Conservation (phyloP, 2,113 vertebrate species). For the Perca flavescens region DNA sequence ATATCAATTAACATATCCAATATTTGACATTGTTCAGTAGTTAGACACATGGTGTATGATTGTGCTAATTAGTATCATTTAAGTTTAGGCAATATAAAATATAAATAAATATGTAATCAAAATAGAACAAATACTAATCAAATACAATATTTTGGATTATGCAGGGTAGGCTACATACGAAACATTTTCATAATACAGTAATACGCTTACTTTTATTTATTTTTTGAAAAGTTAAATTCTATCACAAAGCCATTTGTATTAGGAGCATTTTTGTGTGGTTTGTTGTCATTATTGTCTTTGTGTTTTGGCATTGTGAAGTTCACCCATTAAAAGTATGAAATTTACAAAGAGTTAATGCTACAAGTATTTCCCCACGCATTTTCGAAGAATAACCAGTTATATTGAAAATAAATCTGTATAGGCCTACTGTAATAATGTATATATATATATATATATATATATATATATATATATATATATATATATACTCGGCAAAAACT, state of each 20-base stretch:
- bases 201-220: too few species aligned
- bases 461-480: too few species aligned
- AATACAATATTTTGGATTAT: neutral
- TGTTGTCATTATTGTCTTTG: neutral
- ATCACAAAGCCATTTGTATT: neutral
- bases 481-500: too few species aligned
- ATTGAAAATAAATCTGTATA: neutral
- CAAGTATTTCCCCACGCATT: neutral
- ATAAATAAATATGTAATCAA: neutral
- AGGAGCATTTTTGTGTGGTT: neutral
- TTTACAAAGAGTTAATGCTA: neutral
- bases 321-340: neutral
- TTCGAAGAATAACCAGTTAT: neutral
- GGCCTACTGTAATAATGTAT: neutral
- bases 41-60: too few species aligned
- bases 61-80: neutral
- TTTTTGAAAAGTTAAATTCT: neutral
- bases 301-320: neutral
- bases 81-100: neutral
- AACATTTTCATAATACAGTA: too few species aligned
- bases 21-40: too few species aligned
- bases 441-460: too few species aligned
- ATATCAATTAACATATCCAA: too few species aligned
- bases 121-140: neutral
- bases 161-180: too few species aligned